phyloP scores from a whole-genome alignment of 1,140 invertebrate genomes.

The Drosophila gunungcola region DNA sequence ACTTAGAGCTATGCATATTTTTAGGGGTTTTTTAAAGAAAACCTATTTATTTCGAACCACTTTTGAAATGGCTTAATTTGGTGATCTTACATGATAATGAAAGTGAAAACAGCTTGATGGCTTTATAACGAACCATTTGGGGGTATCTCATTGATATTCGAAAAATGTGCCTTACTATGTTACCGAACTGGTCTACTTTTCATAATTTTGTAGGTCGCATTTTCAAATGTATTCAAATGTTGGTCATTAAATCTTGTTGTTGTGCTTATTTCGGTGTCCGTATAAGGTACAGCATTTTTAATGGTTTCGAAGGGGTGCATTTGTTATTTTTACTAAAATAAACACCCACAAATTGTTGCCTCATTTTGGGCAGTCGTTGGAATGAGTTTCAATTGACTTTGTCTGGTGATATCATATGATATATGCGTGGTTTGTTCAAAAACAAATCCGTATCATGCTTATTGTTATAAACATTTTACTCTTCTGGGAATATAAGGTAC shows the following conservation, averaged over 20 bases:
- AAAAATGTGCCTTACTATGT: constrained; percentile 19
- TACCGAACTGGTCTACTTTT: constrained; percentile 39
- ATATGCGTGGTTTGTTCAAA: background rate
- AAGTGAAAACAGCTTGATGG: constrained; percentile 26
- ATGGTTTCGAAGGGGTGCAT: constrained; percentile 7
- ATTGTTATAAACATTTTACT: constrained; percentile 21
- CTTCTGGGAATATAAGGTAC: constrained; percentile 17
- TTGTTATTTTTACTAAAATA: constrained; percentile 29
- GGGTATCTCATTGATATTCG: constrained; percentile 30
- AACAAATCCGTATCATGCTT: constrained; percentile 28
- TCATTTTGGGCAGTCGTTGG: constrained; percentile 34
- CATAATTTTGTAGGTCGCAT: constrained; percentile 27
- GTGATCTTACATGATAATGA: constrained; percentile 8
- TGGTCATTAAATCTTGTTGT: constrained; percentile 6
- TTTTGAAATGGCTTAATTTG: constrained; percentile 16
- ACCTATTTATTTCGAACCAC: background rate
- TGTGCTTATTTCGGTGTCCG: background rate
- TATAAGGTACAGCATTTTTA: constrained; percentile 5
- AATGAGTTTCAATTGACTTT: constrained; percentile 34
- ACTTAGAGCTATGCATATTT: background rate
- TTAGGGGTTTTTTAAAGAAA: background rate
- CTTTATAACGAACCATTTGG: background rate
- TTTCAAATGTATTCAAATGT: constrained; percentile 40
- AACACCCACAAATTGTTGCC: constrained; percentile 26
- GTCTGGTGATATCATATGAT: constrained; percentile 9